A percentile compares a stretch with the other conserved stretches of the same genome.
phyloP scores from a whole-genome alignment of 2,888 invertebrate species.

The Malachius bipustulatus region DNA sequence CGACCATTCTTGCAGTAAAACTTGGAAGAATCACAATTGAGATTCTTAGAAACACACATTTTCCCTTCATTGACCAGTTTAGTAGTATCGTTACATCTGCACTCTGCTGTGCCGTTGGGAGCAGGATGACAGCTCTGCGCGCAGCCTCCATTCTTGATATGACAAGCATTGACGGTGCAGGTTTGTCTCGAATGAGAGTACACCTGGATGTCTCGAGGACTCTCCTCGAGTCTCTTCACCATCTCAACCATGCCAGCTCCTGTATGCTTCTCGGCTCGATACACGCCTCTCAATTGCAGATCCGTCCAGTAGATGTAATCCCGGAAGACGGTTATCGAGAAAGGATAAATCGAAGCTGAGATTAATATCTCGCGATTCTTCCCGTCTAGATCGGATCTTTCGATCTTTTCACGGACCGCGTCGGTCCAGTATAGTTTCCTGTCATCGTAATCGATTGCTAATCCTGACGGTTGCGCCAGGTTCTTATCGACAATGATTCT shows the following conservation, averaged over 20 bases:
- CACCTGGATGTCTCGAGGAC: constrained; percentile 85
- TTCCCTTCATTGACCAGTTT: constrained; percentile 86
- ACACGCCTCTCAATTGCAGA: constrained; percentile 83
- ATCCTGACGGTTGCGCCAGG: constrained; percentile 87
- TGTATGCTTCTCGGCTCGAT: constrained; percentile 93
- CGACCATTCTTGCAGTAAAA: constrained; percentile 90
- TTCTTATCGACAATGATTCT: constrained; percentile 81
- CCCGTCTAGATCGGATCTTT: constrained; percentile 81
- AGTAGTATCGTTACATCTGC: constrained; percentile 76
- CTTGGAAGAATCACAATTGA: constrained; percentile 74
- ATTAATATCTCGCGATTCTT: constrained; percentile 72
- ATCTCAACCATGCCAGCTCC: constrained; percentile 90
- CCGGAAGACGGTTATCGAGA: constrained; percentile 81
- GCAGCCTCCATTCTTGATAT: constrained; percentile 89
- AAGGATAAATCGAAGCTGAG: constrained; percentile 88
- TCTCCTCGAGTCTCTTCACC: constrained; percentile 84
- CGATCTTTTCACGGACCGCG: constrained; percentile 89
- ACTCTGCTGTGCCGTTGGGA: constrained; percentile 75
- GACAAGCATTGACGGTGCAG: constrained; percentile 73
- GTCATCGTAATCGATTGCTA: constrained; percentile 92
- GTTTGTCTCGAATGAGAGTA: constrained; percentile 68
- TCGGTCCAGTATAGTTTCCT: constrained; percentile 94
- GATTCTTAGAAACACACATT: constrained; percentile 85
- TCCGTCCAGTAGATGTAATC: constrained; percentile 96
- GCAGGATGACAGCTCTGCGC: constrained; percentile 89